Evolutionary conservation across 2,888 invertebrate genomes (phyloP).

Genomic region (Mellilla xanthometata): DNA sequence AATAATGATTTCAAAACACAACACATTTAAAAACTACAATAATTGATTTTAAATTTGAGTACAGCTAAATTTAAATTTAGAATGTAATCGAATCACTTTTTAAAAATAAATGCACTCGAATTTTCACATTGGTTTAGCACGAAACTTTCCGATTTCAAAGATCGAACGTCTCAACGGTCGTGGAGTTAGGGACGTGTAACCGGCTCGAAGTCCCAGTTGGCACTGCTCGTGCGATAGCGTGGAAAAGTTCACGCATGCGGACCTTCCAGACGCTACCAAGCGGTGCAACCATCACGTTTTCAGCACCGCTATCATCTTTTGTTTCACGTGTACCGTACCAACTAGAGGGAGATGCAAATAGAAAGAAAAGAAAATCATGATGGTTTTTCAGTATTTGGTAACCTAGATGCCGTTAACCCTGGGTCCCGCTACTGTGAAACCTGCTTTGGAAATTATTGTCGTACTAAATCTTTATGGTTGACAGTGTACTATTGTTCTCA

Average conservation of each 20-base stretch:
- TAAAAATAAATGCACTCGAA: background rate
- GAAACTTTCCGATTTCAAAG: slow-evolving; percentile 17
- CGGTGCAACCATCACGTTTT: no score
- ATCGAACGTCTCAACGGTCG: slow-evolving; percentile 13
- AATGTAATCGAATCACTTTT: slow-evolving; percentile 3
- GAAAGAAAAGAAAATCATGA: no score
- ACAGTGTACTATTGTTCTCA: background rate
- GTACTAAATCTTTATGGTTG: slow-evolving; percentile 1
- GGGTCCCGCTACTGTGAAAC: slow-evolving; percentile 17
- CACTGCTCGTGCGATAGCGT: slow-evolving; percentile 63
- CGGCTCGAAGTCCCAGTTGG: slow-evolving; percentile 46
- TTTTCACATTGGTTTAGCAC: slow-evolving; percentile 1
- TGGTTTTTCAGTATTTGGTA: no score
- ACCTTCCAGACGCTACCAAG: slow-evolving; percentile 26
- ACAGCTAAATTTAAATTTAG: background rate
- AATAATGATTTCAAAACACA: no score
- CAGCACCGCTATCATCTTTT: no score
- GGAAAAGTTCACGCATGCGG: slow-evolving; percentile 72
- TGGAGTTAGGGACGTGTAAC: slow-evolving; percentile 46
- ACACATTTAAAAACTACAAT: background rate
- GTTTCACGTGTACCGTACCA: no score
- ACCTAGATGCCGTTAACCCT: slow-evolving; percentile 54
- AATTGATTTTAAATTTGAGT: background rate
- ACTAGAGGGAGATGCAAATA: no score
- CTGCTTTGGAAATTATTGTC: slow-evolving; percentile 15